phyloP scores from a whole-genome alignment of 2,888 invertebrate genomes.

The Stenolophus ochropezus region DNA sequence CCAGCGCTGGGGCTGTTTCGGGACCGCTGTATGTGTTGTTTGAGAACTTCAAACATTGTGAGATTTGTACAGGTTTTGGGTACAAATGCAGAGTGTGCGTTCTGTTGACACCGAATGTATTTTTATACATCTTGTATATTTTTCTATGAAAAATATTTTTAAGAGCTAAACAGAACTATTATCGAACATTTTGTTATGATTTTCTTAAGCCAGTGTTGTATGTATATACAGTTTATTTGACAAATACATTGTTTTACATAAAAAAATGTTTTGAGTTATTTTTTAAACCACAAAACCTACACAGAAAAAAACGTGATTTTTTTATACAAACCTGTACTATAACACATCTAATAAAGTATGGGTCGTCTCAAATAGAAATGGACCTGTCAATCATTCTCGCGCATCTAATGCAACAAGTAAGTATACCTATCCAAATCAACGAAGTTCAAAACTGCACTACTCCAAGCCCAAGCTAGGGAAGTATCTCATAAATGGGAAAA shows the following conservation, averaged over 20 bases:
- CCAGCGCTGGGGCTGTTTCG: neutral
- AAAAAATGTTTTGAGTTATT: neutral
- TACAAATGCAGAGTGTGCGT: conserved; percentile 48
- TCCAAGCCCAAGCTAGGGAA: too few species aligned
- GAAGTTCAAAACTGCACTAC: too few species aligned
- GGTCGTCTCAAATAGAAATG: too few species aligned
- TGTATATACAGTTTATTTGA: conserved; percentile 54
- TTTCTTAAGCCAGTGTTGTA: conserved; percentile 51
- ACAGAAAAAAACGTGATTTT: too few species aligned
- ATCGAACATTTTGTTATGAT: conserved; percentile 47
- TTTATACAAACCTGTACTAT: too few species aligned
- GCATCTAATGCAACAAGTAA: too few species aligned
- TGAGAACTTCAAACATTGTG: neutral
- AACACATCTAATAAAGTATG: too few species aligned
- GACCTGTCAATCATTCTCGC: too few species aligned
- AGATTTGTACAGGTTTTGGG: neutral
- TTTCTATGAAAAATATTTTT: conserved; percentile 44
- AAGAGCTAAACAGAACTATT: conserved; percentile 24
- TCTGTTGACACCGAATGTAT: conserved; percentile 37
- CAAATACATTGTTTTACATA: conserved; percentile 56
- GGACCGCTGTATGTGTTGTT: neutral
- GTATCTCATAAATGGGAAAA: too few species aligned
- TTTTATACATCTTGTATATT: conserved; percentile 43
- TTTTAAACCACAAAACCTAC: too few species aligned
- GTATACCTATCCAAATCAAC: too few species aligned